Evolutionary conservation across 2,113 vertebrate species (phyloP), one percentile per base, ranked within the genome.

Genomic region (Entelurus aequoreus): DNA sequence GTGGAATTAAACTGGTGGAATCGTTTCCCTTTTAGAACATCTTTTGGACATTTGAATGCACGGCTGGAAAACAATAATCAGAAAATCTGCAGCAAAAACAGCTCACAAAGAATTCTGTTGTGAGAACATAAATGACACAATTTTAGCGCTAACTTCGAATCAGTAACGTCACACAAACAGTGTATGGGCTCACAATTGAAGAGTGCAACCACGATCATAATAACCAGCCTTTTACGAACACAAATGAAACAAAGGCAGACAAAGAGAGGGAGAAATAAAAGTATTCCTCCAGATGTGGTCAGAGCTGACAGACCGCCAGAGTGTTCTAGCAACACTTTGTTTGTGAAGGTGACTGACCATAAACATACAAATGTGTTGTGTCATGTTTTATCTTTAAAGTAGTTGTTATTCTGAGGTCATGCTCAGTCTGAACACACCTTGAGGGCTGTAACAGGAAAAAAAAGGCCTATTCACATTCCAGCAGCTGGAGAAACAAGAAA

Each of bases 1-100:
- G 72, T 78, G 77, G 67, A 68, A 73, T 66, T 48, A 59, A 68
- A 72, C 65, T 63, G 76, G 53, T 81, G 85, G 77, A 89, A 86
- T 58, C 8, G 69, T 83, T 91, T 89, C 88, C 90, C 87, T 91
- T 92, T 90, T 81, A 81, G 87, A 87, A 85, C 85, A 68, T 82
- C 64, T 75, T 71, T 74, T 68, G 62, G 76, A 84, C 75, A 28
- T 63, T 71, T 62, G 49, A 72, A 74, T 68, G 68, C 75, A 68
- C 67, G 77, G 73, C 65, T 72, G 58, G 3, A 44, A 37, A 84
- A 56, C 66, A 76, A 82, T 86, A 80, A 80, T 84, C 81, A 82
- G 6, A 47, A 11, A 10, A n/a, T 5, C 35, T 48, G 48, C 15
- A 79, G 85, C 68, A 85, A 73, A 10, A 36, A 54, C 21, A 66